Evolutionary conservation across 2,797 vertebrate species (phyloP).

Genomic region (Brotula barbata): DNA sequence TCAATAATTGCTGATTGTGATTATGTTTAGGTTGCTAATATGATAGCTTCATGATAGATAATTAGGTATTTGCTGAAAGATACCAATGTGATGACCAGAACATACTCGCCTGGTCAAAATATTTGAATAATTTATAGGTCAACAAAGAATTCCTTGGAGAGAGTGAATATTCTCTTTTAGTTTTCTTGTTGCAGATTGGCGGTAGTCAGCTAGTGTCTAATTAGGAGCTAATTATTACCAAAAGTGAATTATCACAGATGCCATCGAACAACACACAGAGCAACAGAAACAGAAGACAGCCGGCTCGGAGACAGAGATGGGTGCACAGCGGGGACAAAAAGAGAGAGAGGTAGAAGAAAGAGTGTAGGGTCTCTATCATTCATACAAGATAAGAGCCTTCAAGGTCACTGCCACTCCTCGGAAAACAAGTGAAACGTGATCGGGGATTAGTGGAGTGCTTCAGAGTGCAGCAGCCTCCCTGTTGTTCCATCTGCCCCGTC

Average conservation of each 20-base stretch:
- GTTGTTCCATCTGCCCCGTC: constrained; percentile 50
- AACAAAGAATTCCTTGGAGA: constrained; percentile 4
- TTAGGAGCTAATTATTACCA: constrained; percentile 58
- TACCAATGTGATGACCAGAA: not conserved
- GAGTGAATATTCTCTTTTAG: constrained; percentile 8
- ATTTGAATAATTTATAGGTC: too few species aligned
- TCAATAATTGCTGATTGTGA: not conserved
- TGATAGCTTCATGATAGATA: too few species aligned
- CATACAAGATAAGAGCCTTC: constrained; percentile 42
- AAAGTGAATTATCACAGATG: constrained; percentile 58
- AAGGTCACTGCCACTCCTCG: constrained; percentile 64
- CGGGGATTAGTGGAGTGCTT: constrained; percentile 68
- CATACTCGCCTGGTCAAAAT: too few species aligned
- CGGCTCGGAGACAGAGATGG: constrained; percentile 33
- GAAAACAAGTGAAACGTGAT: constrained; percentile 68
- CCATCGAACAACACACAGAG: constrained; percentile 15
- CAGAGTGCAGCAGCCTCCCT: constrained; percentile 46
- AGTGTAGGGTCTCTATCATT: constrained; percentile 14
- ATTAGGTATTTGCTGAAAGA: too few species aligned
- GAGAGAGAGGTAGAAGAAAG: constrained; percentile 8
- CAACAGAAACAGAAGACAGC: constrained; percentile 6
- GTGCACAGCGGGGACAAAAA: not conserved
- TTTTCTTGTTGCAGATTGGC: constrained; percentile 18
- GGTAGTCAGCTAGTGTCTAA: constrained; percentile 30
- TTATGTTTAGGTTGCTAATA: too few species aligned